phyloP scores from a whole-genome alignment of 2,797 vertebrate genomes.

The Epinephelus coioides region DNA sequence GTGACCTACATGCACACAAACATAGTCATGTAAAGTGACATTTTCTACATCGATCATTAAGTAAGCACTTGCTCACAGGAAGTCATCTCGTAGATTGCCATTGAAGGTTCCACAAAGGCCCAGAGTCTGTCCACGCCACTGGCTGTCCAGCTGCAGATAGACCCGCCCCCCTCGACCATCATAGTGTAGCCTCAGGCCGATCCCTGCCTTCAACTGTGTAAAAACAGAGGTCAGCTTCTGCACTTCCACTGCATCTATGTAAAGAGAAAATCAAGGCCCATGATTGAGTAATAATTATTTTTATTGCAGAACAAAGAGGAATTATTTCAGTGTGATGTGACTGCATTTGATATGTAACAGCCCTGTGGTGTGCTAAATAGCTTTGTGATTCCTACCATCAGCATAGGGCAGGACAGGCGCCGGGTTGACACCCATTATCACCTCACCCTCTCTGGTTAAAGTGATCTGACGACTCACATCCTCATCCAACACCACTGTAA shows the following conservation, averaged over 20 bases:
- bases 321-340: background rate
- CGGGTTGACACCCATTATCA: constrained; percentile 90
- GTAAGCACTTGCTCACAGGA: constrained; percentile 89
- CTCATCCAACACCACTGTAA: constrained; percentile 94
- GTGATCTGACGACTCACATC: constrained; percentile 94
- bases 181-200: constrained; percentile 93
- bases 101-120: constrained; percentile 98
- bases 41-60: constrained; percentile 45
- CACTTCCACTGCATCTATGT: constrained; percentile 89
- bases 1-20: constrained; percentile 86
- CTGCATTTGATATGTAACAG: background rate
- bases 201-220: constrained; percentile 90
- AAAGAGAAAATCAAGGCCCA: constrained; percentile 5
- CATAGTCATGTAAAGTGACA: background rate
- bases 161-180: constrained; percentile 92
- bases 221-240: constrained; percentile 94
- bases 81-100: constrained; percentile 97
- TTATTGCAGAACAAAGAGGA: background rate
- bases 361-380: background rate
- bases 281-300: background rate
- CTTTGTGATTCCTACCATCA: constrained; percentile 87
- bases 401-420: constrained; percentile 86
- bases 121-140: constrained; percentile 92
- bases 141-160: constrained; percentile 92
- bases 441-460: constrained; percentile 91